Conservation (phyloP, 2,113 vertebrate species). For the Sinocyclocheilus anophthalmus region DNA sequence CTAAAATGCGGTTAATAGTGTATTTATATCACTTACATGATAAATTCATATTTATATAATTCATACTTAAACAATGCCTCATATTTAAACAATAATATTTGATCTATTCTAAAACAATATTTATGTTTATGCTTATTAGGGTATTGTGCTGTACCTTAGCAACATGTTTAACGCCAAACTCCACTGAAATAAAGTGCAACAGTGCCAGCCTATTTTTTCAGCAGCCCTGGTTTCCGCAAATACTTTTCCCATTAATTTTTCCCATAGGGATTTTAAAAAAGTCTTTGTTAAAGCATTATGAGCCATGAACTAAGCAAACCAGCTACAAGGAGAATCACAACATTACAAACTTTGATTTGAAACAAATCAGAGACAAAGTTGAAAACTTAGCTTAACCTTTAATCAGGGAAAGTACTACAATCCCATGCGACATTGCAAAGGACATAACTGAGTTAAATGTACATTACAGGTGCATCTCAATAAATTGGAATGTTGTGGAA, state of each 20-base stretch:
- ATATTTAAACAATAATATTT: not conserved
- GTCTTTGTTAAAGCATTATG: not conserved
- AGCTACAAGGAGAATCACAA: not conserved
- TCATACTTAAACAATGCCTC: too few relatives aligned
- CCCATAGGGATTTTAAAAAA: not conserved
- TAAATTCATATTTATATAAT: too few relatives aligned
- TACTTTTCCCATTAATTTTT: not conserved
- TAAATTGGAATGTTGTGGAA: too few relatives aligned
- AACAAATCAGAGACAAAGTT: too few relatives aligned
- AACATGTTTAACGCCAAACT: not conserved
- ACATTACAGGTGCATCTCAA: too few relatives aligned
- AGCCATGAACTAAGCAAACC: not conserved
- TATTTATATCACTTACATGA: not conserved
- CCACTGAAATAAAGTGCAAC: not conserved
- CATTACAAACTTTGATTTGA: not conserved
- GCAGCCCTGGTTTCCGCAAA: not conserved
- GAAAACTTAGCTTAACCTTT: too few relatives aligned
- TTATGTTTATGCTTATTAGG: not conserved
- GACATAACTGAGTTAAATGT: too few relatives aligned
- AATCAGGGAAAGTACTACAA: too few relatives aligned
- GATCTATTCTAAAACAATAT: not conserved
- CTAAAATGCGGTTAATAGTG: not conserved
- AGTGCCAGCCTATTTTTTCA: not conserved
- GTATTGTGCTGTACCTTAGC: not conserved
- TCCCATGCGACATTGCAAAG: too few relatives aligned